Conservation (phyloP, 1,140 invertebrate species). For the Drosophila navojoa region DNA sequence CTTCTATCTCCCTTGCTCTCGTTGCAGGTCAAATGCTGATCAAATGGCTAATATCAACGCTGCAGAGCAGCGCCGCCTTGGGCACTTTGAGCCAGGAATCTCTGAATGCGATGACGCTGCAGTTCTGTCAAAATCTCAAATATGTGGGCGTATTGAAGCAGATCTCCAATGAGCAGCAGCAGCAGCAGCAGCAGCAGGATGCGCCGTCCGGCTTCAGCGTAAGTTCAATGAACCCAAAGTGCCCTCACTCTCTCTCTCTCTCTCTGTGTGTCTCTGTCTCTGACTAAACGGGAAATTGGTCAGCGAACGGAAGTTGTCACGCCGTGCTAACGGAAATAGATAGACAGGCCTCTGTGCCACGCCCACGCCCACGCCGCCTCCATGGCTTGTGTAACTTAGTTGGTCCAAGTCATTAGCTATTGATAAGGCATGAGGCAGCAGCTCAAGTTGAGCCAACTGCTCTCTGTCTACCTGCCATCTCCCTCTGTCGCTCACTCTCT, state of each 20-base stretch:
- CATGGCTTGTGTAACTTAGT: conserved; percentile 16
- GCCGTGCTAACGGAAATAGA: conserved; percentile 63
- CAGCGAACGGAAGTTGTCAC: conserved; percentile 68
- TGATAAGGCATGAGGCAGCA: conserved; percentile 23
- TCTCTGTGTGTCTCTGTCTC: no score
- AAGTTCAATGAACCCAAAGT: conserved; percentile 72
- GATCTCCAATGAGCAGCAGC: conserved; percentile 84
- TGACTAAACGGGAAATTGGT: conserved; percentile 26
- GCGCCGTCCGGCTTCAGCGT: conserved; percentile 89
- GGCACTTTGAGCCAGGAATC: conserved; percentile 82
- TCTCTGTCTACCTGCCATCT: not conserved
- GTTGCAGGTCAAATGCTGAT: conserved; percentile 93
- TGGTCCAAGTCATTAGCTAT: conserved; percentile 42
- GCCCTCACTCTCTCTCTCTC: no score
- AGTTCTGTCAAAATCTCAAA: conserved; percentile 95
- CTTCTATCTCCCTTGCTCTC: not conserved
- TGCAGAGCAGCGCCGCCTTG: conserved; percentile 86
- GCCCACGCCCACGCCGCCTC: not conserved
- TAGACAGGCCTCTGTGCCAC: not conserved
- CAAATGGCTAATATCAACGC: conserved; percentile 93
- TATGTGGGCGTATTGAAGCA: conserved; percentile 93
- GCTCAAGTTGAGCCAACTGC: conserved; percentile 12
- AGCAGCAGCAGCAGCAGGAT: conserved; percentile 52
- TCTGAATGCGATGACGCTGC: conserved; percentile 89
- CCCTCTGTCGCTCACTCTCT: not conserved